phyloP scores from a whole-genome alignment of 2,797 vertebrate genomes.

The Epinephelus coioides region DNA sequence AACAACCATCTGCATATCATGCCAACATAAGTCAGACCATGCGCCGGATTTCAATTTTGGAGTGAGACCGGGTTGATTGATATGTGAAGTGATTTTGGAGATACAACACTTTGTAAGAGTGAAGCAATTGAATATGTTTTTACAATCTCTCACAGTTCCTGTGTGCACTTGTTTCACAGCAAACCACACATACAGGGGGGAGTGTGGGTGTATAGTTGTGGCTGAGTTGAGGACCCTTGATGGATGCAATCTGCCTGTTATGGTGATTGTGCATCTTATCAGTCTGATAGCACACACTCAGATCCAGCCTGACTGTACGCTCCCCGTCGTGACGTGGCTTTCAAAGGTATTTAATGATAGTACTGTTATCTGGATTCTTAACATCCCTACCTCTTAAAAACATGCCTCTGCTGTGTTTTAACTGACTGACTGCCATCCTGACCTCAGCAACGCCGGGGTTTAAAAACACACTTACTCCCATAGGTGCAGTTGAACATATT shows the following conservation, averaged over 20 bases:
- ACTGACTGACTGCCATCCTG: constrained; percentile 34
- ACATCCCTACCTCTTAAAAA: constrained; percentile 31
- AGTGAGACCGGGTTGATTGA: too few relatives aligned
- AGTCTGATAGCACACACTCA: constrained; percentile 26
- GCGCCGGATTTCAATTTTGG: too few relatives aligned
- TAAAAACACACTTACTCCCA: constrained; percentile 40
- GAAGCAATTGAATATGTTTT: too few relatives aligned
- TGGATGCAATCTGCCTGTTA: constrained; percentile 25
- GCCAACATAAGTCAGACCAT: too few relatives aligned
- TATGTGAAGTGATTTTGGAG: too few relatives aligned
- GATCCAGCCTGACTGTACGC: not conserved
- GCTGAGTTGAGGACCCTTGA: constrained; percentile 6
- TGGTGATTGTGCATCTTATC: constrained; percentile 11
- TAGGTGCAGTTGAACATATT: constrained; percentile 25
- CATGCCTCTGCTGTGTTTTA: constrained; percentile 54
- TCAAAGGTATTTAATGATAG: constrained; percentile 49
- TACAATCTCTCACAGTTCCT: too few relatives aligned
- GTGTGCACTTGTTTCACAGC: too few relatives aligned
- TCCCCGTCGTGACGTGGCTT: constrained; percentile 10
- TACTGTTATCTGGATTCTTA: constrained; percentile 32
- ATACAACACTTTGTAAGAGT: too few relatives aligned
- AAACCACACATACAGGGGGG: not conserved
- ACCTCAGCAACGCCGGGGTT: constrained; percentile 23
- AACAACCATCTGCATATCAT: too few relatives aligned
- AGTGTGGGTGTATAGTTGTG: not conserved